Evolutionary conservation across 2,888 invertebrate species (phyloP).

Genomic region (Rhopalosiphum nymphaeae): DNA sequence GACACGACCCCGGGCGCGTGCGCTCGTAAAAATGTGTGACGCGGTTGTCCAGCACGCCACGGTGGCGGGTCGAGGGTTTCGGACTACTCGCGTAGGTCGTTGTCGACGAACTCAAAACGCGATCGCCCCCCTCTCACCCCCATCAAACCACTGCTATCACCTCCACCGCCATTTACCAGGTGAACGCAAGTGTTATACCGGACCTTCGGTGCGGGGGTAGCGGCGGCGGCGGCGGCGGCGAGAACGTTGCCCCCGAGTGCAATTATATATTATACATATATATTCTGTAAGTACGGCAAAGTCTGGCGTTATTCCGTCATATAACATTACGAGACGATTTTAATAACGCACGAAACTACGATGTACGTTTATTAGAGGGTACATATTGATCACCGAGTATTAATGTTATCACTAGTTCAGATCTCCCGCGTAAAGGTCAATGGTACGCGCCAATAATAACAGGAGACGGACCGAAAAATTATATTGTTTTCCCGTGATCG

Average conservation of each 20-base stretch:
- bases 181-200: background rate
- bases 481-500: background rate
- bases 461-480: background rate
- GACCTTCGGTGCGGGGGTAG: background rate
- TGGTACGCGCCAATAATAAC: background rate
- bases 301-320: background rate
- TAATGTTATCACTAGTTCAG: background rate
- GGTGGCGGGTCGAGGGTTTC: background rate
- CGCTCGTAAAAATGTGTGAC: background rate
- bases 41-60: background rate
- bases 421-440: background rate
- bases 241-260: conserved; percentile 9
- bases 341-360: background rate
- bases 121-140: background rate
- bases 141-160: background rate
- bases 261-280: background rate
- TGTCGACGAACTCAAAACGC: conserved; percentile 22
- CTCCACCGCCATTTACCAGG: background rate
- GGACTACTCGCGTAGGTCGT: conserved; percentile 36
- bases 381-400: background rate
- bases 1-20: background rate
- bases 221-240: background rate
- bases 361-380: background rate
- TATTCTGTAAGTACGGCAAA: background rate
- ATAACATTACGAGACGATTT: background rate